Evolutionary conservation across 2,888 invertebrate species (phyloP).

Genomic region (Lottia gigantea): DNA sequence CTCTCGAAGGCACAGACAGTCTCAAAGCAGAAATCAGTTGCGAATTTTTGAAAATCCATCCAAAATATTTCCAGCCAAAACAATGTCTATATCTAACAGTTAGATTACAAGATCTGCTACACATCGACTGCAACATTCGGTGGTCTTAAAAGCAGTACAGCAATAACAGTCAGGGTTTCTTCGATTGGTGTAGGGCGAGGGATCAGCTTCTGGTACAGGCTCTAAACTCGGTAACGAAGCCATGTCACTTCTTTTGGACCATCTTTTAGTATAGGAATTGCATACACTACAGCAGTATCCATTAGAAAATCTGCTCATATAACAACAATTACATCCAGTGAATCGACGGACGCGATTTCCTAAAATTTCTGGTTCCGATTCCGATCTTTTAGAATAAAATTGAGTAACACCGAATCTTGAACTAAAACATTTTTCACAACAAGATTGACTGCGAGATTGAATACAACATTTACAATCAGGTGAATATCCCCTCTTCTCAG

Average conservation of each 20-base stretch:
- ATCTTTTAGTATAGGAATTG: slow-evolving; percentile 14
- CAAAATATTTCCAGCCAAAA: too few species aligned
- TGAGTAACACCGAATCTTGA: slow-evolving; percentile 19
- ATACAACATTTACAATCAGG: slow-evolving; percentile 20
- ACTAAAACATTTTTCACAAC: slow-evolving; percentile 23
- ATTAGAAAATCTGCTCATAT: slow-evolving; percentile 20
- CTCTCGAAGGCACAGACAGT: too few species aligned
- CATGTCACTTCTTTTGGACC: slow-evolving; percentile 16
- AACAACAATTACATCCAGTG: slow-evolving; percentile 24
- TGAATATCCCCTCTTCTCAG: slow-evolving; percentile 1
- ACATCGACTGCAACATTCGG: background rate
- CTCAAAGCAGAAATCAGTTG: too few species aligned
- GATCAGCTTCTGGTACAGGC: background rate
- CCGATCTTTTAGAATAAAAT: slow-evolving; percentile 20
- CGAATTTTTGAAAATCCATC: too few species aligned
- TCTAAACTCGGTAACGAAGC: background rate
- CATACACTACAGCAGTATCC: slow-evolving; percentile 23
- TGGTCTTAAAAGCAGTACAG: background rate
- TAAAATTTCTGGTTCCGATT: background rate
- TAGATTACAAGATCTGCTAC: background rate
- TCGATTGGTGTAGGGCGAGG: background rate
- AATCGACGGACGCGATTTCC: slow-evolving; percentile 16
- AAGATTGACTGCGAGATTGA: slow-evolving; percentile 15
- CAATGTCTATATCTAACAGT: too few species aligned
- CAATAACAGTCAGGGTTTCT: background rate